Evolutionary conservation across 2,797 vertebrate genomes (phyloP), one percentile per base, ranked within the genome.

Genomic region (Botia almorhae): DNA sequence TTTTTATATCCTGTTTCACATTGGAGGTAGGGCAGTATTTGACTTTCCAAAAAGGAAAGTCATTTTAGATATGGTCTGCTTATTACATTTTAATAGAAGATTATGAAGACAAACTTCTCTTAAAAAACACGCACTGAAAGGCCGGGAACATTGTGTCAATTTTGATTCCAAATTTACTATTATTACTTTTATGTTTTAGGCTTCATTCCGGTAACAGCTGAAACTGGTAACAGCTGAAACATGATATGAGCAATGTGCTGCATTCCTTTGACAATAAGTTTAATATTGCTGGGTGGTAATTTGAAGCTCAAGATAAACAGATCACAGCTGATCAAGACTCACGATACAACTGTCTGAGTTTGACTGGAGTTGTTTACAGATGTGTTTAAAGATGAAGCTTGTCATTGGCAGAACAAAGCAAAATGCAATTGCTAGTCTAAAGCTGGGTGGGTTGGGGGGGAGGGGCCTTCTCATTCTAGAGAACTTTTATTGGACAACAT

Each of bases 131-230:
- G 10, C 56, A 23, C 19, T 21, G 19, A 5, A 43, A 14, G 53
- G 43, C n/a, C n/a, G 56, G 55, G 7, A 55, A 33, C n/a, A n/a
- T 26, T 2, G 14, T 4, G 53, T 55, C 53, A n/a, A 7, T 4
- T 55, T 26, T 51, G 4, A 19, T 33, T 53, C 33, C 5, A 55
- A 46, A 46, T 46, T 46, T 8, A 46, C 33, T 46, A 11, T 26
- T 26, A 26, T 26, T 26, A 26, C 23, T 26, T 26, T 26, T 26
- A 26, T 21, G 63, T 33, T 70, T 46, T 21, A 63, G 26, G 8
- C 39, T 39, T 7, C n/a, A 70, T 58, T 19, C 19, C 16, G 6
- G n/a, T 58, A 76, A 82, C 82, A 81, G 81, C 79, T 82, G 79
- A 79, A 81, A 68, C 56, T 51, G 23, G 23, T 26, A 26, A 26